Evolutionary conservation across 2,113 vertebrate species (phyloP), one percentile per base, ranked within the genome.

Genomic region (Clarias magur): DNA sequence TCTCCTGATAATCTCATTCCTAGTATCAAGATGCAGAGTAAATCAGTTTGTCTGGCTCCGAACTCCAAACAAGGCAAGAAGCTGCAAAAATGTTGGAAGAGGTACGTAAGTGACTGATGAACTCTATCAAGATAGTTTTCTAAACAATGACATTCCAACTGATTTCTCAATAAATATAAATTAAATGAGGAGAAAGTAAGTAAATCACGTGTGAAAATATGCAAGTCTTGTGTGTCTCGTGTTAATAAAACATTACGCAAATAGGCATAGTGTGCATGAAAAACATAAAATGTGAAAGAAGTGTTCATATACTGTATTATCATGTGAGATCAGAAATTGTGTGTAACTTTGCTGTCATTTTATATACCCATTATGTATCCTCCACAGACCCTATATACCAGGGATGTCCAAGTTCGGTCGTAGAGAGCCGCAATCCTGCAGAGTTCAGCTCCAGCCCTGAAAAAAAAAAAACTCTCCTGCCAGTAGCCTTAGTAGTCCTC

Each of bases 31-130:
- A 19, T 48, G 27, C 0, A 9, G 70, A 42, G n/a, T 21, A 25
- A n/a, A 60, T 1, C 17, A 2, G 4, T 62, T 23, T 92, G 91
- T 34, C 85, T 92, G 82, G 89, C 82, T 60, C 86, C 91, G 79
- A 11, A 88, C 8, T 89, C 85, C n/a, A 81, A 85, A 42, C 89
- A 85, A 42, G 92, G 91, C 3, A 56, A 79, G 42, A 75, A 12
- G n/a, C 75, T 92, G 9, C 85, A 87, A 76, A 56, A 30, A 25
- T 92, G 91, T 34, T 92, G 92, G 92, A 62, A 63, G 27, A 63
- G 73, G 91, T 92, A 87, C 10, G 89, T 62, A 16, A 59, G 75
- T 15, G 27, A 16, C 30, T 16, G 0, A 75, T 48, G 7, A 53
- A 25, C 4, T 48, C 13, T 56, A 16, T 27, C 0, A 16, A 38